Conservation (phyloP, 2,113 vertebrate genomes). For the Falcunculus frontatus region DNA sequence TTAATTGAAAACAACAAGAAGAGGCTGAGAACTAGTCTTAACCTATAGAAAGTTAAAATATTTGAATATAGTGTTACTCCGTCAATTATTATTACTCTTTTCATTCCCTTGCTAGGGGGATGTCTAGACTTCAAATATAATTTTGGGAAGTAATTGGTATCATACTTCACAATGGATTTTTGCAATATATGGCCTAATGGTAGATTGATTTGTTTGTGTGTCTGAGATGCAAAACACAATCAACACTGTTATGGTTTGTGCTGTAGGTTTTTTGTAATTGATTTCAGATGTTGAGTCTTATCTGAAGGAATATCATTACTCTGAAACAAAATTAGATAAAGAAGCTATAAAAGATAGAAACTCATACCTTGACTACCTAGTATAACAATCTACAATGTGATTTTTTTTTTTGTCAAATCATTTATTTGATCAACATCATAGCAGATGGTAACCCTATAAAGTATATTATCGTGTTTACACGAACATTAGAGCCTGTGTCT, state of each 20-base stretch:
- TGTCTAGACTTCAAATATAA: not conserved
- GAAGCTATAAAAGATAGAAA: slow-evolving; percentile 69
- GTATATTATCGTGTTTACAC: slow-evolving; percentile 56
- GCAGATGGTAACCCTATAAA: slow-evolving; percentile 81
- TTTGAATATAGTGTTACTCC: not conserved
- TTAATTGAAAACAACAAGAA: not conserved
- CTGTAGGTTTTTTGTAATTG: slow-evolving; percentile 64
- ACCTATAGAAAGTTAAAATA: not conserved
- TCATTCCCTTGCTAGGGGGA: not conserved
- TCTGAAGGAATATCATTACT: slow-evolving; percentile 75
- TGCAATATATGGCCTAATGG: not conserved
- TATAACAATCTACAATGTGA: slow-evolving; percentile 68
- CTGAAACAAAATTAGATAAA: slow-evolving; percentile 78
- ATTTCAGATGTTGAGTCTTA: slow-evolving; percentile 60
- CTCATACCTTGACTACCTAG: slow-evolving; percentile 76
- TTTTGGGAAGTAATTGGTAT: not conserved
- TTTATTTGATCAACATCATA: slow-evolving; percentile 80
- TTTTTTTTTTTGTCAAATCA: slow-evolving; percentile 73
- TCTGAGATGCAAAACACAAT: slow-evolving; percentile 63
- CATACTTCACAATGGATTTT: not conserved
- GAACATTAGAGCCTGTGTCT: slow-evolving; percentile 5
- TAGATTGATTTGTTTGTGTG: slow-evolving; percentile 34
- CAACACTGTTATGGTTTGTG: slow-evolving; percentile 62
- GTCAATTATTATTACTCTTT: not conserved
- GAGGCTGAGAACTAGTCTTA: not conserved